These are phyloP conservation scores for Ylistrum balloti DNA, from an alignment of 1,140 invertebrate genomes.

Conservation along the genomic window DNA sequence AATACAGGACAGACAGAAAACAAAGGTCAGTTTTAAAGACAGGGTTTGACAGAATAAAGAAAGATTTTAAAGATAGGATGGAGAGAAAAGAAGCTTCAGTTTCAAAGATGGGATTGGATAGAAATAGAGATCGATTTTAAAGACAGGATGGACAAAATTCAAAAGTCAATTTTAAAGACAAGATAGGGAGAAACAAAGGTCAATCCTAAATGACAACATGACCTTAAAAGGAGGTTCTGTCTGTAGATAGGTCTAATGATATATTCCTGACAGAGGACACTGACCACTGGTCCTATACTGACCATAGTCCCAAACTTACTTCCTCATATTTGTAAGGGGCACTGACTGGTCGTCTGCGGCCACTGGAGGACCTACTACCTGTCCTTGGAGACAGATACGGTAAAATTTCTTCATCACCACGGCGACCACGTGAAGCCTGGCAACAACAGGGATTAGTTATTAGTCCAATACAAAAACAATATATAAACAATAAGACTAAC, in stretches of 20 bases:
- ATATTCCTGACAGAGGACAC: neutral
- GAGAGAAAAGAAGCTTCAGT: neutral
- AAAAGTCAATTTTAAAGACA: neutral
- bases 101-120: neutral
- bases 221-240: neutral
- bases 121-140: neutral
- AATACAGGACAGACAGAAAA: too few species aligned
- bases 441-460: slow-evolving; percentile 43
- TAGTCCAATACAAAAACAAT: neutral
- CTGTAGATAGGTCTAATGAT: too few species aligned
- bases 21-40: neutral
- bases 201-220: neutral
- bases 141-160: neutral
- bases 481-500: neutral
- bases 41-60: neutral
- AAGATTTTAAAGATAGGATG: neutral
- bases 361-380: slow-evolving; percentile 65
- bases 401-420: slow-evolving; percentile 77
- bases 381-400: slow-evolving; percentile 76
- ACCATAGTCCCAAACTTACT: neutral
- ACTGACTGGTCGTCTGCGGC: slow-evolving; percentile 51
- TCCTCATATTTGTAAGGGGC: slow-evolving; percentile 63
- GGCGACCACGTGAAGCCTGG: slow-evolving; percentile 71
- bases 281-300: neutral
- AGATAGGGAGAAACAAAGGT: neutral